Percentiles rank a stretch among this genome's conserved stretches.
phyloP scores from a whole-genome alignment of 2,888 invertebrate genomes.

The Azorinus chamasolen region DNA sequence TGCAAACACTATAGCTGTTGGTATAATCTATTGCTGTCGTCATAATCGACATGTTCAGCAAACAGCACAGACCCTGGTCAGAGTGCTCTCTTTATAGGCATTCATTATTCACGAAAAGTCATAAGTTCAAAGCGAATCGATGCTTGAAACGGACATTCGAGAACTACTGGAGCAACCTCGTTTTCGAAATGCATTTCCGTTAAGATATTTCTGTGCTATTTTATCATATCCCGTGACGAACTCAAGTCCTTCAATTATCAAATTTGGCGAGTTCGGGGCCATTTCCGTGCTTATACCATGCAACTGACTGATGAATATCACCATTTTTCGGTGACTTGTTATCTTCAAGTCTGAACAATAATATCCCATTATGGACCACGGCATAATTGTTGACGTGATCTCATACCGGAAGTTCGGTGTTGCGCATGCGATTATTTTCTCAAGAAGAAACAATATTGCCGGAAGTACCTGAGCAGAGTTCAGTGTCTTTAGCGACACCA shows the following conservation, averaged over 20 bases:
- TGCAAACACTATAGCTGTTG: too few species aligned
- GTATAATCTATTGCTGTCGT: too few species aligned
- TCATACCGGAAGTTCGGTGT: constrained; percentile 59
- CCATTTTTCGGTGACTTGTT: constrained; percentile 70
- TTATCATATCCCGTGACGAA: too few species aligned
- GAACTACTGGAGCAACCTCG: constrained; percentile 27
- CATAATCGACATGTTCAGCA: too few species aligned
- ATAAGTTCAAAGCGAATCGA: constrained; percentile 9
- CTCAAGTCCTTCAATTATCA: too few species aligned
- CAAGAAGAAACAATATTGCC: constrained; percentile 62
- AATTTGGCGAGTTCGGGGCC: not conserved
- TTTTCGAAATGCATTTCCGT: constrained; percentile 7
- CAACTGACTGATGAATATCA: constrained; percentile 69
- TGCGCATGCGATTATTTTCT: constrained; percentile 68
- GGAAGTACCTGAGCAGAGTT: constrained; percentile 62
- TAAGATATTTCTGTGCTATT: too few species aligned
- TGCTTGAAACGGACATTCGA: constrained; percentile 35
- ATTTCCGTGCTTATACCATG: constrained; percentile 62
- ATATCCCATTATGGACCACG: constrained; percentile 70
- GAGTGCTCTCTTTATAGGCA: too few species aligned
- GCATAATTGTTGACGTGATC: constrained; percentile 66
- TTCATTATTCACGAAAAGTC: too few species aligned
- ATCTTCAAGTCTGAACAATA: constrained; percentile 70
- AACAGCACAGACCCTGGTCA: too few species aligned
- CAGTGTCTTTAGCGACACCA: constrained; percentile 62